Evolutionary conservation across 2,888 invertebrate genomes (phyloP).

Genomic region (Altica lythri): DNA sequence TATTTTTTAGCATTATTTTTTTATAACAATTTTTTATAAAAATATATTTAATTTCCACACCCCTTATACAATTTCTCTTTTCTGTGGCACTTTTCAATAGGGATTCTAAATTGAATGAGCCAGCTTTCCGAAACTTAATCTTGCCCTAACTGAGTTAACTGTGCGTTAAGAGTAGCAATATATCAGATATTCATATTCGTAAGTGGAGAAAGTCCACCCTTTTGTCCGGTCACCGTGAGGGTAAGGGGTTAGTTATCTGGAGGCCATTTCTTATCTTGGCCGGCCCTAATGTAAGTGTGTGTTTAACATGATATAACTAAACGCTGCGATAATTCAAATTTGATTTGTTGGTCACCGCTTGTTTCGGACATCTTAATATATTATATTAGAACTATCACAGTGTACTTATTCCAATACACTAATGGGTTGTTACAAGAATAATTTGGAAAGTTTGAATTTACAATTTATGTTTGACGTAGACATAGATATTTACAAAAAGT

Average conservation of each 20-base stretch:
- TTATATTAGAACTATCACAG: slow-evolving; percentile 9
- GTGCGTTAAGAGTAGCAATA: slow-evolving; percentile 46
- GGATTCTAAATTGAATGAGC: slow-evolving; percentile 7
- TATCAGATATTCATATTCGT: slow-evolving; percentile 52
- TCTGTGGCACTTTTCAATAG: too few relatives aligned
- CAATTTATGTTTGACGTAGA: too few relatives aligned
- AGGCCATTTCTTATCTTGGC: slow-evolving; percentile 45
- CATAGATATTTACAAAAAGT: too few relatives aligned
- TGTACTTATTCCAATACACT: slow-evolving; percentile 9
- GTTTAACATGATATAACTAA: slow-evolving; percentile 48
- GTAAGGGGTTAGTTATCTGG: slow-evolving; percentile 40
- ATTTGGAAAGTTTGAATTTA: too few relatives aligned
- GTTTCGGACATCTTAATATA: slow-evolving; percentile 35
- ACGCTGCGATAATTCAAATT: slow-evolving; percentile 42
- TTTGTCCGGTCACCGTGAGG: slow-evolving; percentile 33
- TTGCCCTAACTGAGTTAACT: slow-evolving; percentile 46
- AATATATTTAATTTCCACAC: too few relatives aligned
- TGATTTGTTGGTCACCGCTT: slow-evolving; percentile 44
- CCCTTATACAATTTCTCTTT: too few relatives aligned
- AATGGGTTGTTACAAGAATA: slow-evolving; percentile 3
- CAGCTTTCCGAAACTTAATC: slow-evolving; percentile 21
- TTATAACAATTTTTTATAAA: too few relatives aligned
- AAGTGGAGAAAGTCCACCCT: slow-evolving; percentile 47
- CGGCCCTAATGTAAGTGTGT: slow-evolving; percentile 44
- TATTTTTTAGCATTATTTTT: too few relatives aligned